Percentiles rank a stretch among this genome's conserved stretches.
These are phyloP conservation scores for Apostichopus japonicus DNA, from an alignment of 35 echinoderm and acorn worm species.

Conservation along the genomic window DNA sequence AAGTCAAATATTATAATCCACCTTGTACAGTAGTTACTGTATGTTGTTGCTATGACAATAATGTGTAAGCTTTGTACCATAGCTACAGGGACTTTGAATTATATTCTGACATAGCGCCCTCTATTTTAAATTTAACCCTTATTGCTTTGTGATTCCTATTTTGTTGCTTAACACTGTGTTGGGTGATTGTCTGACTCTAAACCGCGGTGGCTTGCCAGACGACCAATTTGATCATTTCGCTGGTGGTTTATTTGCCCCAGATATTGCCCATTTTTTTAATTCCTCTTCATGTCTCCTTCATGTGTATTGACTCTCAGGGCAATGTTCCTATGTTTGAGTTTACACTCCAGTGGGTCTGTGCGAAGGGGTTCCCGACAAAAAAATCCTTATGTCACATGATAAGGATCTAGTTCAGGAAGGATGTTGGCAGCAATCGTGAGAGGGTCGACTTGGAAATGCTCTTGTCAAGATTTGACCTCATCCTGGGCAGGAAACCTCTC, in stretches of 20 bases:
- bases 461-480: neutral
- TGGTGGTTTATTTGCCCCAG: neutral
- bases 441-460: neutral
- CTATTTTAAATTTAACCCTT: too few relatives aligned
- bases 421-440: neutral
- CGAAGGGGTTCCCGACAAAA: neutral
- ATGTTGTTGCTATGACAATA: too few relatives aligned
- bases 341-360: slow-evolving; percentile 2
- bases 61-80: too few relatives aligned
- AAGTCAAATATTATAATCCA: too few relatives aligned
- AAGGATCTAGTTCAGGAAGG: neutral
- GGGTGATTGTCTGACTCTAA: neutral
- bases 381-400: neutral
- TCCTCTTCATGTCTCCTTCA: neutral
- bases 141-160: too few relatives aligned
- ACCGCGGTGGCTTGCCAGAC: neutral
- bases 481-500: neutral
- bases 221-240: neutral
- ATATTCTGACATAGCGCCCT: neutral
- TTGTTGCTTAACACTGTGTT: neutral
- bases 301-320: neutral
- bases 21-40: too few relatives aligned
- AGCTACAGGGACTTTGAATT: too few relatives aligned
- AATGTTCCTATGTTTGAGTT: neutral
- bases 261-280: neutral